Base-by-base conservation (phyloP, 2,888 invertebrate species). In the Megastigmus dorsalis region DNA sequence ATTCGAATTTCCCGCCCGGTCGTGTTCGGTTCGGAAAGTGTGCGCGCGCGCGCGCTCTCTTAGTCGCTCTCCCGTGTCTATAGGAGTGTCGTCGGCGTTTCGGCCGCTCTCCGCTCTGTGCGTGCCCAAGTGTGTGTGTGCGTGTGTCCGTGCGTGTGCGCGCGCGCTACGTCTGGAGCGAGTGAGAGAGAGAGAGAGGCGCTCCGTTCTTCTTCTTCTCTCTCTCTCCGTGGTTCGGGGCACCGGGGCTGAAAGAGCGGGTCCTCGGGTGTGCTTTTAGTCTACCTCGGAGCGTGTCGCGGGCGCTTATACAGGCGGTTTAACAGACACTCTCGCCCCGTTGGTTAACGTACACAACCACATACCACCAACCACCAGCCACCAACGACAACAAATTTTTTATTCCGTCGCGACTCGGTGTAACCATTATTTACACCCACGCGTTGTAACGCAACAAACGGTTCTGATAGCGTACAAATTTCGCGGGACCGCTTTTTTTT, bases 251-350 rank as follows among this genome's bases (percentile, higher is more conserved):
- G 71, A 54, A 57, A 50, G 63, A 55, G 48, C 74, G 67, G 67
- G 52, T 63, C 57, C 43, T 62, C 72, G 62, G 67, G 50, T 62
- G 68, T 52, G 69, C 68, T 65, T 73, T 76, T 73, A 76, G 76
- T 76, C 68, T 69, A 63, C 68, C 59, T 63, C 73, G 63, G 76
- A 76, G 69, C 73, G 76, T 76, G 71, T 76, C 54, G 69, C 75
- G 75, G 62, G 67, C 71, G 68, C 67, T 71, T 62, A 30, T 41
- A 55, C 23, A 55, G 67, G 26, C 67, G 55, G 67, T 55, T 67
- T 43, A 41, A 66, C 66, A 54, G 54, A 30, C 50, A 41, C 50
- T 60, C 60, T 38, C 30, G 38, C 45, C 18, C 60, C 60, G 45
- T 45, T 43, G n/a, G n/a, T 15, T 38, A 15, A 20, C 62, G 33